Evolutionary conservation across 2,113 vertebrate genomes (phyloP), one percentile per base, ranked within the genome.

Genomic region (Cyphomyrus plagiostoma): DNA sequence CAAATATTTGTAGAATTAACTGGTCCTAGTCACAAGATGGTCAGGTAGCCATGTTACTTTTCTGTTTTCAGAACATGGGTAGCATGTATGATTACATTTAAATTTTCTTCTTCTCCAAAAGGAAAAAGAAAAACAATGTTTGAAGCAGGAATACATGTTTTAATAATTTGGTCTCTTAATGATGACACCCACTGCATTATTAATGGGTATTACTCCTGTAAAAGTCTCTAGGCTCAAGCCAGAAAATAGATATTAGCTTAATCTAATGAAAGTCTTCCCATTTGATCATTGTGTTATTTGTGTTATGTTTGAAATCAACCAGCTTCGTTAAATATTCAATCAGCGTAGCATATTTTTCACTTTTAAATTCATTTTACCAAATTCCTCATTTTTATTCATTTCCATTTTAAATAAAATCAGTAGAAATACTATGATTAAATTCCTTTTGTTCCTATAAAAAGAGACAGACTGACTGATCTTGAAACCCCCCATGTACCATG

Each of bases 171-270:
- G 93, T 95, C 95, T 90, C 91, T 92, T 95, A 94, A 96, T 96
- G 94, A 96, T 94, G 95, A 96, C 96, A 95, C 94, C 93, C 91
- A 93, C 96, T 97, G 92, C 95, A 97, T 96, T 97, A 97, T 96
- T 96, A 96, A 96, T 95, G 94, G 46, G 49, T 85, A 92, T 92
- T 70, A 91, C 89, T 94, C 93, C 92, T 91, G 94, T 94, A 95
- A 94, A 94, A 94, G 95, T 94, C 95, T 26, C 23, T 90, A 89
- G 89, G 87, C 89, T 42, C 89, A 45, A 58, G 88, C 91, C 89
- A 39, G 83, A 88, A 83, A 90, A 90, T 82, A 45, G 85, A 74
- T 90, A 92, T 90, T 90, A 91, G 80, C 84, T 91, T 89, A 35
- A 35, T 35, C 35, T 87, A 89, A 70, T 80, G 87, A 74, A 46